Evolutionary conservation across 2,797 vertebrate species (phyloP), one percentile per base, ranked within the genome.

Genomic region (Diplodus sargus): DNA sequence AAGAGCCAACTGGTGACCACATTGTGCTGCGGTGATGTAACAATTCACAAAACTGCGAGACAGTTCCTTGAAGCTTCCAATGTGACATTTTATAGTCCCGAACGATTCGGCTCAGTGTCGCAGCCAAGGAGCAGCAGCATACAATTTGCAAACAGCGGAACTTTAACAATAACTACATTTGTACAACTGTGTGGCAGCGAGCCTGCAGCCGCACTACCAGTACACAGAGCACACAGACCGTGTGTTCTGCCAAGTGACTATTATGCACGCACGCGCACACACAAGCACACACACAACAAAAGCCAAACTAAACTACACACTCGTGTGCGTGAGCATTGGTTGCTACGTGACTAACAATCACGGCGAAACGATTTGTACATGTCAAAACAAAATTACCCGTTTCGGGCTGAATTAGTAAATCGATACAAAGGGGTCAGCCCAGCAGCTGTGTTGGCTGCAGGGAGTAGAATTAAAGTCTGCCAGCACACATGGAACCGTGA

Each of bases 381-480:
- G 71, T 83, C 68, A 70, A 87, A 85, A 80, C 71, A 76, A 87
- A 89, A 92, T 90, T 51, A 82, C 70, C 80, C 47, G 13, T 89
- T 87, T 77, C 23, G 39, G 70, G 78, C 57, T 59, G 60, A 86
- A 87, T 83, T 53, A 59, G 80, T 43, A 49, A 79, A 90, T 79
- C 20, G 59, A 84, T 76, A 66, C 47, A 65, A 72, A 70, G 70
- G 74, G 82, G 80, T 83, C 76, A 71, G 59, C 5, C 0, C 70
- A 77, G 72, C 90, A 87, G 90, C 89, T 89, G 86, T 69, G 69
- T 60, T 65, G 79, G 81, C 79, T 78, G 2, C 83, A 64, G 74
- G 2, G 2, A 58, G 45, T 39, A 49, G 69, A 73, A 66, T 78
- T 74, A 47, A 66, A 73, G 71, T 73, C 69, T 61, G 71, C 39